Conservation (phyloP, 2,113 vertebrate genomes). For the Myanophis thanlyinensis region DNA sequence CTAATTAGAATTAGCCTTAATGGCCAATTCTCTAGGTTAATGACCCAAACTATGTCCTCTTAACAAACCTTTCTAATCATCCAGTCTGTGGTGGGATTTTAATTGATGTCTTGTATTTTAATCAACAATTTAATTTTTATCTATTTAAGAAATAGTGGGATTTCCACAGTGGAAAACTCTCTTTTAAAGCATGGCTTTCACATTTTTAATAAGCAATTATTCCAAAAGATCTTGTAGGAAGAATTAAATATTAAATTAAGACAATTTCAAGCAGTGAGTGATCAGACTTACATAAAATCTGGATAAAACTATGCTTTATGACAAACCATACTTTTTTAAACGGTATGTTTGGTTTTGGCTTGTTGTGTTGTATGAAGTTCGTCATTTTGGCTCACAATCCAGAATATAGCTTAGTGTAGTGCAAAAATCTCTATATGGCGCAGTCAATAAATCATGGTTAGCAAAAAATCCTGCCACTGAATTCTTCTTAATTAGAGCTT, state of each 20-base stretch:
- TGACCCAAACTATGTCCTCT: background rate
- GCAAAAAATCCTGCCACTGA: background rate
- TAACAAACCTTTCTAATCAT: background rate
- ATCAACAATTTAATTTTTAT: background rate
- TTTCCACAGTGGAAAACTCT: background rate
- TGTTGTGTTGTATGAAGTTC: background rate
- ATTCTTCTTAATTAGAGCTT: background rate
- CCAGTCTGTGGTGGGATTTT: background rate
- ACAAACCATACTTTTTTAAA: background rate
- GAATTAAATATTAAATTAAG: background rate
- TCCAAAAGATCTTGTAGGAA: background rate
- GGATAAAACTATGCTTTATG: background rate
- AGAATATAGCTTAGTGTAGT: background rate
- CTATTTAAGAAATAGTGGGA: background rate
- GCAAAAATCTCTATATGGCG: background rate
- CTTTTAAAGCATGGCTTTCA: background rate
- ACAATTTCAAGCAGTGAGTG: background rate
- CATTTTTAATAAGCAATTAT: background rate
- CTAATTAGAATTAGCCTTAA: background rate
- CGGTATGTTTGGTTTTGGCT: background rate
- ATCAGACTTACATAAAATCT: background rate
- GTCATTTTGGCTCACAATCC: background rate
- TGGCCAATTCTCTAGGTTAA: background rate
- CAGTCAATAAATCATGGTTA: background rate
- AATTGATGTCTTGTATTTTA: background rate